Conservation (phyloP, 2,888 invertebrate genomes). For the Pyralis farinalis region DNA sequence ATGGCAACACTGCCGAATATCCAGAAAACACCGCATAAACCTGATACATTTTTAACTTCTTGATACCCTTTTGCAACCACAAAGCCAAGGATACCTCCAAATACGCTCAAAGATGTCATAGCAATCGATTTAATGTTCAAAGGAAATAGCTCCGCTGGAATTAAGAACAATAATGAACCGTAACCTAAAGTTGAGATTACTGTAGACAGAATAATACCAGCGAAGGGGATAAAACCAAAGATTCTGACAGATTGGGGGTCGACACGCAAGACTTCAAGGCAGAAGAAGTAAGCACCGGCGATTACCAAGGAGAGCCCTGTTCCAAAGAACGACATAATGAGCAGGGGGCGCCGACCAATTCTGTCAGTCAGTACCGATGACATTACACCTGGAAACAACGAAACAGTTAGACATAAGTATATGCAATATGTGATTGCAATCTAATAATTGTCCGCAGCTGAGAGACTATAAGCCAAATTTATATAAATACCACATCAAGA, state of each 20-base stretch:
- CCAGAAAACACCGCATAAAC: constrained; percentile 74
- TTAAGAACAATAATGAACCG: constrained; percentile 68
- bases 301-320: constrained; percentile 37
- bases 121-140: constrained; percentile 79
- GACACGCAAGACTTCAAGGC: constrained; percentile 41
- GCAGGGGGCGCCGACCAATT: constrained; percentile 69
- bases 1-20: constrained; percentile 67
- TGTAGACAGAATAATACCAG: constrained; percentile 55
- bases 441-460: no score
- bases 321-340: constrained; percentile 60
- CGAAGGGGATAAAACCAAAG: constrained; percentile 54
- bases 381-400: constrained; percentile 48
- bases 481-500: no score
- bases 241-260: constrained; percentile 32
- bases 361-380: constrained; percentile 55
- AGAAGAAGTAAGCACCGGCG: constrained; percentile 60
- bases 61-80: constrained; percentile 74
- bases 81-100: constrained; percentile 71
- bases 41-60: constrained; percentile 60
- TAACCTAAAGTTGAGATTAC: constrained; percentile 62
- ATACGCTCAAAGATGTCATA: constrained; percentile 67
- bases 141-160: constrained; percentile 81
- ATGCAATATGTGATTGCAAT: no score
- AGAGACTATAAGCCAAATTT: no score
- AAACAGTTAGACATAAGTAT: no score